Percentiles rank a stretch among this genome's conserved stretches.
Evolutionary conservation across 2,113 vertebrate genomes (phyloP).

Genomic region (Isurus oxyrinchus): DNA sequence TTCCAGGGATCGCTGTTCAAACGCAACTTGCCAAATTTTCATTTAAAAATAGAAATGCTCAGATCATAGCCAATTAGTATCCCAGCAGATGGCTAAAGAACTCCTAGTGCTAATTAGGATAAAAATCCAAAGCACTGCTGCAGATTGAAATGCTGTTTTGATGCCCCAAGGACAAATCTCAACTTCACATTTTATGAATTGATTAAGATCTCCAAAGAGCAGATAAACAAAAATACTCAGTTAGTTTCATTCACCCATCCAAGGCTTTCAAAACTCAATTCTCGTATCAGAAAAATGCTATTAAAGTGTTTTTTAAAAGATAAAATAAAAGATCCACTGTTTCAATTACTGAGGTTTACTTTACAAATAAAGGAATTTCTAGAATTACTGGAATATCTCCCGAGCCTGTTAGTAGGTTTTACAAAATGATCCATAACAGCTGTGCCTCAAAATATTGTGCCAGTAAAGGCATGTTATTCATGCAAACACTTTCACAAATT

Average conservation of each 20-base stretch:
- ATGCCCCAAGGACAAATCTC: background rate
- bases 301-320: background rate
- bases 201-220: background rate
- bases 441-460: background rate
- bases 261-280: background rate
- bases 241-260: background rate
- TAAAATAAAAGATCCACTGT: background rate
- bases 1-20: background rate
- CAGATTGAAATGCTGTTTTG: background rate
- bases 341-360: background rate
- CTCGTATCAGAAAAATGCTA: background rate
- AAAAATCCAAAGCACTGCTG: background rate
- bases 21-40: background rate
- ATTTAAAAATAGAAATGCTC: background rate
- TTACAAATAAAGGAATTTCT: background rate
- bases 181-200: background rate
- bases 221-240: background rate
- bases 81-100: background rate
- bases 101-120: background rate
- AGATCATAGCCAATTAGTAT: background rate
- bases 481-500: background rate
- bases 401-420: background rate
- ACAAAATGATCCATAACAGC: background rate
- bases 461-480: background rate
- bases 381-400: background rate